Base-by-base conservation (phyloP, 2,113 vertebrate species). In the Leptobrachium leishanense region DNA sequence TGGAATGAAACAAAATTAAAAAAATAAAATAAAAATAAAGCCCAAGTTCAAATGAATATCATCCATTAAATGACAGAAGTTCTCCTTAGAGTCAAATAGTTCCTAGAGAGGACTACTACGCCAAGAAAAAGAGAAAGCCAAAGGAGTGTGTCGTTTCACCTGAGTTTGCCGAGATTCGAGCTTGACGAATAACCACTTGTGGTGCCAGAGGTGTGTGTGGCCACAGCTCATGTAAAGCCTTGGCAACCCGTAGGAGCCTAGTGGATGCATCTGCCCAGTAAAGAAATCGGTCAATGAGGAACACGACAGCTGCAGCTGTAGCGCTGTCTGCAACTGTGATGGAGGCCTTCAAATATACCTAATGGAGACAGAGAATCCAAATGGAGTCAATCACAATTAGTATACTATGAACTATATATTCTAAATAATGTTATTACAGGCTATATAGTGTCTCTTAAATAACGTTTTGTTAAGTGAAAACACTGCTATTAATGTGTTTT, bases 101-200 rank as follows among this genome's bases (percentile, higher is more conserved):
- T 67, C 39, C 55, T 66, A 74, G 39, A 42, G 68, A 82, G 65
- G 79, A 69, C 11, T 6, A 66, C 81, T 6, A 66, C 81, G 82
- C 20, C 0, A 75, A 53, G 82, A 42, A 6, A 81, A 54, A 2
- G 71, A 77, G 82, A 2, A 12, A 64, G 81, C 63, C 72, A 41
- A 31, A 76, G 55, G 4, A 1, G 10, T 68, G 64, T 13, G 70
- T 76, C 76, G 81, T 44, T 72, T 81, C 87, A 99, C 96, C 97
- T 83, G 94, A 74, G 85, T 91, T 97, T 66, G 92, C 83, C 0
- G 94, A 94, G 12, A 99, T 83, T 5, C 95, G 93, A 68, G 98
- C 97, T 79, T 95, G 96, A 72, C 96, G 91, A 81, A 98, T 93
- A 75, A 99, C 90, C 88, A 99, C 77, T 90, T 98, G 97, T 0